Conservation (phyloP, 2,113 vertebrate genomes). For the Chloroceryle aenea region DNA sequence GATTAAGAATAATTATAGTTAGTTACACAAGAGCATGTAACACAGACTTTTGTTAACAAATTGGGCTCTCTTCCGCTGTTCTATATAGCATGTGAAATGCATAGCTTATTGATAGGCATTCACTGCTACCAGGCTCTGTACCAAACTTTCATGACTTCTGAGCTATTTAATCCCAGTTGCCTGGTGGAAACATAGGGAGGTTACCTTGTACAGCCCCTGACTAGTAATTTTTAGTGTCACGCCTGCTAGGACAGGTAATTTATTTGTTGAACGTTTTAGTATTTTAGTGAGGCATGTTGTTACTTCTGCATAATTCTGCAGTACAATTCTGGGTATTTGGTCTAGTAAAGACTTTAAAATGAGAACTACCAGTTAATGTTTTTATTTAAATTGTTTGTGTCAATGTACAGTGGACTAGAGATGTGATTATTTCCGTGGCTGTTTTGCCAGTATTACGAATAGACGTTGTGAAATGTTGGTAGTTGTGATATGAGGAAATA, state of each 20-base stretch:
- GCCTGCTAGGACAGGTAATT: not conserved
- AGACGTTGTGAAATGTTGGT: not conserved
- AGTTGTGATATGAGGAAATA: not conserved
- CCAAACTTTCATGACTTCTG: not conserved
- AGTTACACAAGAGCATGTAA: not conserved
- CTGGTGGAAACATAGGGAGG: not conserved
- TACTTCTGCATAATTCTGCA: not conserved
- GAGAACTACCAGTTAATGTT: not conserved
- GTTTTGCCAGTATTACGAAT: not conserved
- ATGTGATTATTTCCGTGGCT: not conserved
- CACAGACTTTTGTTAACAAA: not conserved
- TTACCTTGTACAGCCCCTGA: not conserved
- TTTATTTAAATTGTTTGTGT: not conserved
- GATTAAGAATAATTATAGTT: not conserved
- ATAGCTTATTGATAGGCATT: not conserved
- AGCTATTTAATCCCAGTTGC: not conserved
- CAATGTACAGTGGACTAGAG: not conserved
- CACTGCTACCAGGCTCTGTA: not conserved
- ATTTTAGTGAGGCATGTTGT: not conserved
- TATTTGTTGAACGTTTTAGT: not conserved
- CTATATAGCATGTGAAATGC: accelerated
- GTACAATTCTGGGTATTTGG: not conserved
- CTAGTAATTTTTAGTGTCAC: not conserved
- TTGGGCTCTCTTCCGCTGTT: not conserved
- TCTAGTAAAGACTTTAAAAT: not conserved